Base-by-base conservation (phyloP, 2,113 vertebrate genomes). In the Xiphophorus couchianus region DNA sequence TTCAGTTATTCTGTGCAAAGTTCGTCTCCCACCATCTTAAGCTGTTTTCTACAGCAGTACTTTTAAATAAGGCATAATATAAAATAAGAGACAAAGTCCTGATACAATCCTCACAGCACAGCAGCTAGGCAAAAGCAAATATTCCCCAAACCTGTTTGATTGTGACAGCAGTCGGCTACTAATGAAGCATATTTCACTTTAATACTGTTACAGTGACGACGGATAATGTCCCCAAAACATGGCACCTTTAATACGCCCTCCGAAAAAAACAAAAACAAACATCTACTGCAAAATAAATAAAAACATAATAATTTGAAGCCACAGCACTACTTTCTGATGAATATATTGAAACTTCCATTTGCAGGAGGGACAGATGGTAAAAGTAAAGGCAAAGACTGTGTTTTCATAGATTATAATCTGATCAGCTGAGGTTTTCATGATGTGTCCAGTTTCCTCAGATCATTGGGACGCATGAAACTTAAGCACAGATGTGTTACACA, bases 21-120 rank as follows among this genome's bases (percentile, higher is more conserved):
- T 73, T 39, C 1, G 48, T 1, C 3, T 51, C 68, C 62, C 39
- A 62, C 69, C 29, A 31, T 5, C 4, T 10, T 19, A 14, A 14
- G 17, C 28, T 25, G 15, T 28, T 66, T 48, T 66, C 10, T 58
- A 30, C 33, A 25, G 48, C 69, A 39, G 69, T 77, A 84, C 84
- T 89, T 66, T 80, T 89, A 78, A 89, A 86, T 85, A 87, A 89
- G 51, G 29, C 80, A 77, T 78, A 70, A 62, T 73, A 70, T 60
- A 73, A 86, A 82, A 5, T 58, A 15, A 37, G 39, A 73, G 58
- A 44, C 42, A 31, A 77, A 72, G 66, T 73, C 30, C 86, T 82
- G 63, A 37, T 33, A 69, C 71, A 86, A 75, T 54, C 65, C 48
- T 85, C 84, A 90, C 86, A 88, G 81, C 86, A 89, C 73, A 85